Conservation (phyloP, 2,888 invertebrate species). For the Lampropteryx suffumata region DNA sequence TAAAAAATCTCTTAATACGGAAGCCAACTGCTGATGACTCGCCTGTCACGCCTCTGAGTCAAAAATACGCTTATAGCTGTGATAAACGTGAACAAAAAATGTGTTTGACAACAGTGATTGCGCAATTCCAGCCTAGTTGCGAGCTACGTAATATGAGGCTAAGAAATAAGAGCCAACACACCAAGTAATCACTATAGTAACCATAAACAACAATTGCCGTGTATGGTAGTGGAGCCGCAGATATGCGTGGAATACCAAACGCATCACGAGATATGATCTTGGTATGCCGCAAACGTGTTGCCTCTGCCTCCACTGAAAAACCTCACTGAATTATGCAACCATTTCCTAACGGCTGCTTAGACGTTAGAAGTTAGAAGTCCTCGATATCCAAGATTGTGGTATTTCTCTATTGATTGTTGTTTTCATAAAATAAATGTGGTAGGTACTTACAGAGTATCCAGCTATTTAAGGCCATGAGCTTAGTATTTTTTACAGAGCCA, state of each 20-base stretch:
- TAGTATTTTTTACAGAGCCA: no score
- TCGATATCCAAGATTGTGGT: background rate
- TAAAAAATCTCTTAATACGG: no score
- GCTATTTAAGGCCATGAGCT: no score
- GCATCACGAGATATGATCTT: conserved; percentile 24
- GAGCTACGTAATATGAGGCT: no score
- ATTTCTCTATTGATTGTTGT: conserved; percentile 1
- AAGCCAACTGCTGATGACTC: no score
- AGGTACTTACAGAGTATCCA: no score
- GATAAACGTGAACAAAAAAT: no score
- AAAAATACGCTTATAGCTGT: no score
- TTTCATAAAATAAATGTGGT: no score
- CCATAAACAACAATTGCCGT: conserved; percentile 19
- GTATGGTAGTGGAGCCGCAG: conserved; percentile 15
- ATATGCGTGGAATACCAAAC: conserved; percentile 23
- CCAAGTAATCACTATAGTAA: background rate
- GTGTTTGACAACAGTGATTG: no score
- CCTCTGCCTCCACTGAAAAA: conserved; percentile 19
- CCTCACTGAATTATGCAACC: conserved; percentile 22
- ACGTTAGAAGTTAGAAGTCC: conserved; percentile 7
- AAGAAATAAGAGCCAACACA: background rate
- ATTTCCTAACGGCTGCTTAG: conserved; percentile 7
- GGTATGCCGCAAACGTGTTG: conserved; percentile 18
- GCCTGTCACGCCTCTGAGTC: no score
- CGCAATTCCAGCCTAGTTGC: no score